Percentiles rank a stretch among this genome's conserved stretches.
Evolutionary conservation across 2,888 invertebrate species (phyloP).

Genomic region (Aphrophora alni): DNA sequence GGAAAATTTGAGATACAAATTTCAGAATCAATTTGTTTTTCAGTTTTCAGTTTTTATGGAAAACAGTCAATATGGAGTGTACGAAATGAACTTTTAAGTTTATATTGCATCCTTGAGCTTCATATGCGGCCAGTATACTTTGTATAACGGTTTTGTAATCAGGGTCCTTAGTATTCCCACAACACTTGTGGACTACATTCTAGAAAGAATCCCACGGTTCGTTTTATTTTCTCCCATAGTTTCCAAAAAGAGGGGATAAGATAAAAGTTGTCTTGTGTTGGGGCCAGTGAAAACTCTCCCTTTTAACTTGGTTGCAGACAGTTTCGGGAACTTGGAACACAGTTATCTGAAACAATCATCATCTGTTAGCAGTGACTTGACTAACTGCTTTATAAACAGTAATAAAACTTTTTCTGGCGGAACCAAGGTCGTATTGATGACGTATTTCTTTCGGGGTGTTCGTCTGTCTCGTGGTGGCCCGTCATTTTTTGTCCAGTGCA

Average conservation of each 20-base stretch:
- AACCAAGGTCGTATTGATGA: not conserved
- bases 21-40: not conserved
- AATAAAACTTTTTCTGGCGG: not conserved
- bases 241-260: conserved; percentile 35
- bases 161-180: conserved; percentile 37
- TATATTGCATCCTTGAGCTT: conserved; percentile 42
- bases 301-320: conserved; percentile 38
- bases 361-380: conserved; percentile 39
- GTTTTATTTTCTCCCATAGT: conserved; percentile 36
- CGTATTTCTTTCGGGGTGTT: not conserved
- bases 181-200: conserved; percentile 35
- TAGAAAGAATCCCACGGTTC: conserved; percentile 40
- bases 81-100: conserved; percentile 13
- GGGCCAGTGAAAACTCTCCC: conserved; percentile 33
- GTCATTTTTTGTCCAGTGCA: not conserved
- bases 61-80: not conserved
- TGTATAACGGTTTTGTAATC: too few species aligned
- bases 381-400: conserved; percentile 50
- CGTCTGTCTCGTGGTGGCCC: not conserved
- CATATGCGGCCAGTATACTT: conserved; percentile 27
- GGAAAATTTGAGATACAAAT: too few species aligned
- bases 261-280: conserved; percentile 22
- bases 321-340: conserved; percentile 19
- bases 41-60: not conserved
- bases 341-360: too few species aligned